phyloP scores from a whole-genome alignment of 2,888 invertebrate species.

The Rotaria macrura region DNA sequence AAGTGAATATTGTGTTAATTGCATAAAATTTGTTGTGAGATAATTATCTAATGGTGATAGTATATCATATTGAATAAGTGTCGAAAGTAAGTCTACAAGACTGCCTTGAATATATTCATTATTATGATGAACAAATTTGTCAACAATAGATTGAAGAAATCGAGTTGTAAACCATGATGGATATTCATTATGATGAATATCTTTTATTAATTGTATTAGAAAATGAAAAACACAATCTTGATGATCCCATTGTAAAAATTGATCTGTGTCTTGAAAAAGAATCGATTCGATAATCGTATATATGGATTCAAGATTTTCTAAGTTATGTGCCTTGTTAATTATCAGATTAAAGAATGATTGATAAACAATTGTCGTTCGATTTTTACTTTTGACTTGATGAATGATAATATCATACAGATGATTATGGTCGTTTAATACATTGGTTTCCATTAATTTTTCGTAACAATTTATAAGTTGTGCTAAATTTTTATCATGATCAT shows the following conservation, averaged over 20 bases:
- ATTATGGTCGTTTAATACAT: too few relatives aligned
- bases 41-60: not conserved
- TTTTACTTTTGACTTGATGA: not conserved
- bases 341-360: not conserved
- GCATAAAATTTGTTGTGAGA: not conserved
- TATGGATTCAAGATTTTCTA: too few relatives aligned
- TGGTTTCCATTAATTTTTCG: not conserved
- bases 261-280: not conserved
- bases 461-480: not conserved
- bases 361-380: not conserved
- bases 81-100: not conserved
- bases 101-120: conserved; percentile 9
- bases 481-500: not conserved
- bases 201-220: not conserved
- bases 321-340: too few relatives aligned
- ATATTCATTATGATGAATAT: too few relatives aligned
- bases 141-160: too few relatives aligned
- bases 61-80: not conserved
- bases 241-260: not conserved
- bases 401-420: too few relatives aligned
- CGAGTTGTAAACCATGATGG: too few relatives aligned
- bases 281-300: too few relatives aligned
- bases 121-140: not conserved
- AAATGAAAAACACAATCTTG: not conserved
- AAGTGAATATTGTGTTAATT: not conserved